A percentile compares a stretch with the other conserved stretches of the same genome.
These are phyloP conservation scores for Oreonectes daqikongensis DNA, from an alignment of 2,797 vertebrate genomes.

Conservation along the genomic window DNA sequence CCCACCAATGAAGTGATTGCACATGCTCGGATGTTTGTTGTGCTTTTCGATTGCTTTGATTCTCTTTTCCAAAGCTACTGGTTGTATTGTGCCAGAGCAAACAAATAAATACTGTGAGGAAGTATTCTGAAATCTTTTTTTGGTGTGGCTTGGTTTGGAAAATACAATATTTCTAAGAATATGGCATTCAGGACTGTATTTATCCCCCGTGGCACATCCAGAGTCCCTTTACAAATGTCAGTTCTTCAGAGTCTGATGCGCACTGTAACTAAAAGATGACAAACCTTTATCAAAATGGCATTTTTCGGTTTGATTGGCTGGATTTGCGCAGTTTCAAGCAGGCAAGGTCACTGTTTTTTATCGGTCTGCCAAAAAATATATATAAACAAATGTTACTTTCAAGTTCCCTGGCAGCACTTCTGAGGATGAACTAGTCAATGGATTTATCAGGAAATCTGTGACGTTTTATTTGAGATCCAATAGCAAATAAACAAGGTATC, in stretches of 20 bases:
- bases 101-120: background rate
- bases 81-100: background rate
- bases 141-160: background rate
- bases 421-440: background rate
- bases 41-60: slow-evolving; percentile 4
- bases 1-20: background rate
- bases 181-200: background rate
- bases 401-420: background rate
- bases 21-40: background rate
- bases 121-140: background rate
- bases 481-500: no score
- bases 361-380: no score
- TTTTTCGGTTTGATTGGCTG: background rate
- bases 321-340: background rate
- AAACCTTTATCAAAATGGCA: no score
- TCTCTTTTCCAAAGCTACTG: background rate
- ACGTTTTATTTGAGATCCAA: no score
- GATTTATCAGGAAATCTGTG: background rate
- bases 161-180: background rate
- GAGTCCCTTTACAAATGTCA: no score
- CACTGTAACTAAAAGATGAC: background rate
- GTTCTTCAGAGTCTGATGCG: background rate
- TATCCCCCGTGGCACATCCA: no score
- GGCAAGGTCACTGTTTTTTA: background rate
- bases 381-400: background rate